Evolutionary conservation across 2,888 invertebrate species (phyloP).

Genomic region (Aquatica leii): DNA sequence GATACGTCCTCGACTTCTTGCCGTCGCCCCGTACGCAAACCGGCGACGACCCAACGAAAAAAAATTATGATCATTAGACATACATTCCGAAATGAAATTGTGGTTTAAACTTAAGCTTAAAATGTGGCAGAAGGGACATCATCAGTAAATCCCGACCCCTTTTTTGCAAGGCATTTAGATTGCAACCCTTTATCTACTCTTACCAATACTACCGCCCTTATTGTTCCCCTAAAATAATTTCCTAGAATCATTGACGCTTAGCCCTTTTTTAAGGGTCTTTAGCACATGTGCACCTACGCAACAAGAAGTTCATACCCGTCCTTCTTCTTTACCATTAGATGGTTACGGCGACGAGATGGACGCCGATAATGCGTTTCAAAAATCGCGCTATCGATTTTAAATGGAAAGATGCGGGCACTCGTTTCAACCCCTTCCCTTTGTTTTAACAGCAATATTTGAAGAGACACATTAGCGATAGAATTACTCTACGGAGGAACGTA

Average conservation of each 20-base stretch:
- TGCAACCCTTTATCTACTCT: constrained; percentile 56
- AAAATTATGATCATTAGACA: too few species aligned
- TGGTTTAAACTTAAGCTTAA: constrained; percentile 18
- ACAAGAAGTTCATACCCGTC: constrained; percentile 32
- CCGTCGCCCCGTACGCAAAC: background rate
- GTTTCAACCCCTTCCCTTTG: constrained; percentile 53
- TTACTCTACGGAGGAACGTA: constrained; percentile 57
- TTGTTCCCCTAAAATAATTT: constrained; percentile 57
- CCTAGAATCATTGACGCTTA: constrained; percentile 57
- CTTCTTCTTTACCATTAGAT: too few species aligned
- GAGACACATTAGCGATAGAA: constrained; percentile 57
- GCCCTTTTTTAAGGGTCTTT: constrained; percentile 55
- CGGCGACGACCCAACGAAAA: background rate
- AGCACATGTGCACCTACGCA: constrained; percentile 52
- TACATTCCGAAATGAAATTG: background rate
- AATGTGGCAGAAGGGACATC: constrained; percentile 29
- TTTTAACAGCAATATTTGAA: constrained; percentile 53
- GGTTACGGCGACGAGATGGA: constrained; percentile 15
- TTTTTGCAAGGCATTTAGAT: constrained; percentile 38
- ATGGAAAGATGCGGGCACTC: constrained; percentile 51
- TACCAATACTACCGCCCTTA: constrained; percentile 55
- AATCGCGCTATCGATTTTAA: constrained; percentile 34
- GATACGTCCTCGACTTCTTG: background rate
- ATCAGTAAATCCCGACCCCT: constrained; percentile 41
- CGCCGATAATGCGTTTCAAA: constrained; percentile 29